Base-by-base conservation (phyloP, 2,888 invertebrate genomes). In the Morpho deidamia region DNA sequence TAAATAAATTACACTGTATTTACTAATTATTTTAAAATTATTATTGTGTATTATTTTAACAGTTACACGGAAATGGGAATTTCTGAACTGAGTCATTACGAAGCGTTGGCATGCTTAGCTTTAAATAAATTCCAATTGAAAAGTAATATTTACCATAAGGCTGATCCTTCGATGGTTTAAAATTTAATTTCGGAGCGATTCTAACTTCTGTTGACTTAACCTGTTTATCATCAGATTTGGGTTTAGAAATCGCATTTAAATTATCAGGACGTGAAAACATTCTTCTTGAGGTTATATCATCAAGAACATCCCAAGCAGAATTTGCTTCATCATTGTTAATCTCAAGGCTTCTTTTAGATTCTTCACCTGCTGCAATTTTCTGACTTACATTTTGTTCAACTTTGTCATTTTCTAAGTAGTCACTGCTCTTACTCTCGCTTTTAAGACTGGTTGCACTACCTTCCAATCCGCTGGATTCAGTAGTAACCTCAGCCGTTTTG, bases 281-380 rank as follows among this genome's bases (percentile, higher is more conserved):
- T 47, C 51, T 48, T 35, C 57, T 44, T n/a, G 51, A 37, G 10
- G 47, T 42, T 48, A 45, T 11, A 38, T 58, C 54, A 45, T 51
- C 57, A 33, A 44, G 44, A 4, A 45, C 35, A 23, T 54, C 48
- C 51, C 47, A 45, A 14, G 39, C 11, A 7, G 48, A 38, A 34
- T 48, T 51, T 9, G 41, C 48, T 45, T 54, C 57, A 48, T 58
- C 54, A 35, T 44, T 54, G 11, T 40, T 4, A 11, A 12, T 38
- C 39, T 43, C 32, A 44, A 32, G 11, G 0, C 34, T 50, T 34
- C 11, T 38, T 23, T 14, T 11, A 32, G 11, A 44, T 11, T 48
- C 14, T 37, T 48, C 42, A 2, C 42, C 12, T 12, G 43, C 8
- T 5, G 38, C 37, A 38, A 11, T n/a, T 41, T 48, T 42, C 8